These are phyloP conservation scores for Alsophila aescularia DNA, from an alignment of 2,888 invertebrate species.

Conservation along the genomic window DNA sequence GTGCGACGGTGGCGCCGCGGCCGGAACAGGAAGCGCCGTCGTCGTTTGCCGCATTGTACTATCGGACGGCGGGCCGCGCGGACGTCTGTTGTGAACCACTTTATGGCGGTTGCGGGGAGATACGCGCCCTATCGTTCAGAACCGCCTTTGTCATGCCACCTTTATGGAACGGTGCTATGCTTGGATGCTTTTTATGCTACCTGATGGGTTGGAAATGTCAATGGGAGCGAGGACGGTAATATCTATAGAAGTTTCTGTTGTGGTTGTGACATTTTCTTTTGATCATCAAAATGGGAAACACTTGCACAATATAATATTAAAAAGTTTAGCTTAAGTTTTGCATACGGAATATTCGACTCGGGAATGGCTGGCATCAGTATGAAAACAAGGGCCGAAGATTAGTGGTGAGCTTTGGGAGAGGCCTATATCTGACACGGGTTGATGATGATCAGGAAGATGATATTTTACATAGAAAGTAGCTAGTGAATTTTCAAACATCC, in stretches of 20 bases:
- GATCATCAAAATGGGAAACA: neutral
- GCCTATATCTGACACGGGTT: no score
- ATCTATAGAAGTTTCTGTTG: constrained; percentile 19
- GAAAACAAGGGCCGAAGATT: no score
- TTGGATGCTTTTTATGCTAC: constrained; percentile 39
- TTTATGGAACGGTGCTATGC: constrained; percentile 60
- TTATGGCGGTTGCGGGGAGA: constrained; percentile 74
- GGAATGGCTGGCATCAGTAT: no score
- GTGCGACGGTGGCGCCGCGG: constrained; percentile 78
- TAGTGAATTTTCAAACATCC: neutral
- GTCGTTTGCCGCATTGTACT: constrained; percentile 84
- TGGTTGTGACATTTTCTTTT: constrained; percentile 11
- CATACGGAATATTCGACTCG: no score
- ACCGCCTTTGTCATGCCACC: constrained; percentile 73
- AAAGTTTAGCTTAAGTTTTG: no score
- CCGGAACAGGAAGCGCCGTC: constrained; percentile 81
- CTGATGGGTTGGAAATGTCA: constrained; percentile 38
- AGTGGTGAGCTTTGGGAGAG: no score
- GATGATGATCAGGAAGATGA: no score
- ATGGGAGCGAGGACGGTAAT: constrained; percentile 27
- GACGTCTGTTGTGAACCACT: constrained; percentile 78
- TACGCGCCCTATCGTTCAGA: constrained; percentile 63
- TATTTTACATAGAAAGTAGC: neutral
- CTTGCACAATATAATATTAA: no score
- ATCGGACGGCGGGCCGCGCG: constrained; percentile 78